Conservation (phyloP, 2,888 invertebrate genomes). For the Holacanthella duospinosa region DNA sequence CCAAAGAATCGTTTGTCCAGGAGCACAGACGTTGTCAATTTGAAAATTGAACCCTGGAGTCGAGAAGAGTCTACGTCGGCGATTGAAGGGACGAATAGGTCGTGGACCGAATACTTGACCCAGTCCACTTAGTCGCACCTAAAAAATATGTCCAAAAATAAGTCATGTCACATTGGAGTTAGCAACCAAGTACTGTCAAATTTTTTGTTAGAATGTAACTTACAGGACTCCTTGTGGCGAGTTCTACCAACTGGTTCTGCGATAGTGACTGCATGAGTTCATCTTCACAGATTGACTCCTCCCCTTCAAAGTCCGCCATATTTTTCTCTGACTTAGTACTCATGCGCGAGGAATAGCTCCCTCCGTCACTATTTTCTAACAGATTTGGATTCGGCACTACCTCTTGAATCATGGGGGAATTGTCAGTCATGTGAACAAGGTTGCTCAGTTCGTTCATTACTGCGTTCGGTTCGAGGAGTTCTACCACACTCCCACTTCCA, state of each 20-base stretch:
- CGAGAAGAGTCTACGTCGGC: constrained; percentile 35
- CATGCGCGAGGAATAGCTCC: constrained; percentile 85
- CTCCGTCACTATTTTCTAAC: constrained; percentile 50
- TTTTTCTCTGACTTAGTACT: constrained; percentile 90
- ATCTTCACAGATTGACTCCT: constrained; percentile 78
- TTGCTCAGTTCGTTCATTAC: constrained; percentile 46
- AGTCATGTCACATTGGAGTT: background rate
- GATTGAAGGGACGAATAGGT: constrained; percentile 26
- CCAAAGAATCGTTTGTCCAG: constrained; percentile 86
- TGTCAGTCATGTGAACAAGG: constrained; percentile 42
- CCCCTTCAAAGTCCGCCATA: constrained; percentile 86
- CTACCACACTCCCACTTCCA: background rate
- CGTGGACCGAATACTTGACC: constrained; percentile 29
- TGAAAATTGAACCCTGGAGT: constrained; percentile 31
- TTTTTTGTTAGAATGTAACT: background rate
- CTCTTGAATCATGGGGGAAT: constrained; percentile 35
- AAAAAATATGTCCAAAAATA: background rate
- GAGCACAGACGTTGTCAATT: constrained; percentile 67
- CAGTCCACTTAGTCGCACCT: constrained; percentile 21
- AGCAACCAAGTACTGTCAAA: too few species aligned
- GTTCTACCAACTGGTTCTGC: constrained; percentile 50
- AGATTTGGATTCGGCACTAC: constrained; percentile 26
- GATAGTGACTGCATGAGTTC: constrained; percentile 44
- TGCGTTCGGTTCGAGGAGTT: constrained; percentile 38
- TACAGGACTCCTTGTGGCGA: constrained; percentile 45